phyloP scores from a whole-genome alignment of 1,140 invertebrate genomes.

The Ceratina calcarata region DNA sequence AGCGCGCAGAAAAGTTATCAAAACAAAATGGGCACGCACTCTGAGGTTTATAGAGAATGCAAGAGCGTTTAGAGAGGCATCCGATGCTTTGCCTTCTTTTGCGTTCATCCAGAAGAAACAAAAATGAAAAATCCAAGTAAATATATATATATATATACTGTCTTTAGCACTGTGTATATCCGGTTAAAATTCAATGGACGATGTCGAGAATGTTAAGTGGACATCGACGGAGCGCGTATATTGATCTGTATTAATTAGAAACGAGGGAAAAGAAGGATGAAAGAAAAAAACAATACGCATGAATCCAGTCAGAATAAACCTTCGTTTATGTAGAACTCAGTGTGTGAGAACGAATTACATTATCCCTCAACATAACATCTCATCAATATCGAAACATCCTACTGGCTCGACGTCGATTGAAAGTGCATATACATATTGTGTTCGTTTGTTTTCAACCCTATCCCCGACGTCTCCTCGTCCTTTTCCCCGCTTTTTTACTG shows the following conservation, averaged over 20 bases:
- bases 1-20: slow-evolving; percentile 58
- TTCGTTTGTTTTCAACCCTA: slow-evolving; percentile 42
- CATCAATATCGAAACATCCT: slow-evolving; percentile 44
- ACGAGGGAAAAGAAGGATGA: background rate
- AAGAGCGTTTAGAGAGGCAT: slow-evolving; percentile 74
- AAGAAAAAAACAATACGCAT: slow-evolving; percentile 1
- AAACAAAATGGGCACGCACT: slow-evolving; percentile 63
- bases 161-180: slow-evolving; percentile 47
- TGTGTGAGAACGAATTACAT: slow-evolving; percentile 51
- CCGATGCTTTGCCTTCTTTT: slow-evolving; percentile 58
- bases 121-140: too few species aligned
- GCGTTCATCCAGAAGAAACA: slow-evolving; percentile 51
- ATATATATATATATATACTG: slow-evolving; percentile 11
- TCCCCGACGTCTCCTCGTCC: slow-evolving; percentile 36
- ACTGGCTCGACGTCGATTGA: slow-evolving; percentile 46
- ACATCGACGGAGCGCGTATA: slow-evolving; percentile 22
- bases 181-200: slow-evolving; percentile 39
- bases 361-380: slow-evolving; percentile 29
- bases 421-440: slow-evolving; percentile 35
- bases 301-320: slow-evolving; percentile 24
- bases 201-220: slow-evolving; percentile 35
- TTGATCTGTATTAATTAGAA: background rate
- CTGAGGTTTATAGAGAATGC: slow-evolving; percentile 72
- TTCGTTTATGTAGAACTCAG: slow-evolving; percentile 33
- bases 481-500: slow-evolving; percentile 60